These are phyloP conservation scores for Petrophora chlorosata DNA, from an alignment of 2,888 invertebrate species.

Conservation along the genomic window DNA sequence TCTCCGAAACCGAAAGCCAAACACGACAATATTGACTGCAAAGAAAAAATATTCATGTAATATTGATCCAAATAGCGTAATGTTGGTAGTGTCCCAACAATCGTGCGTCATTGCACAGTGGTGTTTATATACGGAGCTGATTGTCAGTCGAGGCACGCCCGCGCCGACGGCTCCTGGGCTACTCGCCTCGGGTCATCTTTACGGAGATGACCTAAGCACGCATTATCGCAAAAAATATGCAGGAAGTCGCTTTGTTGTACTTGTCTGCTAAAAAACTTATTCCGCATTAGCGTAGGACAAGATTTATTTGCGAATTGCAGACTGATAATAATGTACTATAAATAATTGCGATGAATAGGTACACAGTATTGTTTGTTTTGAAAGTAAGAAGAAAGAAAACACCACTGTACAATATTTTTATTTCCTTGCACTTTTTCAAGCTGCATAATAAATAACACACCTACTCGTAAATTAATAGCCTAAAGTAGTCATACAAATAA, in stretches of 20 bases:
- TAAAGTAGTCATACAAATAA: no score
- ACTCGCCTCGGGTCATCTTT: slow-evolving; percentile 31
- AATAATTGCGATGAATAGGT: no score
- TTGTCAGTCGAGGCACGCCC: slow-evolving; percentile 34
- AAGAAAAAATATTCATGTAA: slow-evolving; percentile 34
- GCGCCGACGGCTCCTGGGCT: slow-evolving; percentile 33
- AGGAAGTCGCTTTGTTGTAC: slow-evolving; percentile 18
- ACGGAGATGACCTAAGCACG: slow-evolving; percentile 35
- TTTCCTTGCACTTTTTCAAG: no score
- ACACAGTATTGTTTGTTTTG: no score
- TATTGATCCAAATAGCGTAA: slow-evolving; percentile 46
- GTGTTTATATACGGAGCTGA: slow-evolving; percentile 6
- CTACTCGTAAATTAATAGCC: no score
- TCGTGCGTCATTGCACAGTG: slow-evolving; percentile 19
- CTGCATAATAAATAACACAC: no score
- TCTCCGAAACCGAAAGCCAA: slow-evolving; percentile 14
- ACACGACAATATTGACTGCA: slow-evolving; percentile 22
- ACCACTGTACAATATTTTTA: no score
- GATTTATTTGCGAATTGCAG: slow-evolving; percentile 13
- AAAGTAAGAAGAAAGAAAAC: no score
- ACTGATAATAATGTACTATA: background rate
- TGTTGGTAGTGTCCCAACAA: slow-evolving; percentile 11
- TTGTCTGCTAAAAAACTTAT: slow-evolving; percentile 23
- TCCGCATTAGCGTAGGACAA: slow-evolving; percentile 14
- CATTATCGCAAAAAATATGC: slow-evolving; percentile 18